phyloP scores from a whole-genome alignment of 1,140 invertebrate species.

The Sitodiplosis mosellana region DNA sequence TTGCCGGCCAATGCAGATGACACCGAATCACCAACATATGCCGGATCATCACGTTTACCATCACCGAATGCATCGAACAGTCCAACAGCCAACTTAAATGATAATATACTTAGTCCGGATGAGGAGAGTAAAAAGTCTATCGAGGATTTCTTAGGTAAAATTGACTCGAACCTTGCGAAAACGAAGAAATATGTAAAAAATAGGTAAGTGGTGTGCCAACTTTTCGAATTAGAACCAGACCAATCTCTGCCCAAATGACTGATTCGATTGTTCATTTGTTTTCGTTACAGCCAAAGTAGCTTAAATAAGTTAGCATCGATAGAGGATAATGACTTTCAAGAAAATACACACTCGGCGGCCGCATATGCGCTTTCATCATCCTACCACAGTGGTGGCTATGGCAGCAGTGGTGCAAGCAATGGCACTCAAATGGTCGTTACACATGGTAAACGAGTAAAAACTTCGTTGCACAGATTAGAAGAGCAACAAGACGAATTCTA shows the following conservation, averaged over 20 bases:
- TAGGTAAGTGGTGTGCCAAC: constrained; percentile 31
- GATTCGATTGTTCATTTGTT: constrained; percentile 5
- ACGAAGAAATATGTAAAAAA: constrained; percentile 71
- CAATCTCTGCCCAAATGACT: not conserved
- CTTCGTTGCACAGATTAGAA: constrained; percentile 58
- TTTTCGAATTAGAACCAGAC: not conserved
- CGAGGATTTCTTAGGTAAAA: constrained; percentile 67
- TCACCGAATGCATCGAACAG: constrained; percentile 7
- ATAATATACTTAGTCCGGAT: constrained; percentile 35
- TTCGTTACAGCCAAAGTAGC: constrained; percentile 17
- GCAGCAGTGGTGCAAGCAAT: constrained; percentile 18
- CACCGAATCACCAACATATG: constrained; percentile 18
- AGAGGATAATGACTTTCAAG: constrained; percentile 24
- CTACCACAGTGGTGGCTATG: constrained; percentile 15
- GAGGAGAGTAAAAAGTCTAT: constrained; percentile 45
- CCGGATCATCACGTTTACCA: constrained; percentile 17
- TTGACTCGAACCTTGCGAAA: constrained; percentile 69
- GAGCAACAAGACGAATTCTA: constrained; percentile 74
- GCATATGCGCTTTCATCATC: constrained; percentile 12
- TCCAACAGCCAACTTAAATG: constrained; percentile 20
- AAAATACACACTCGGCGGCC: constrained; percentile 19
- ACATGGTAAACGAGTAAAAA: constrained; percentile 55
- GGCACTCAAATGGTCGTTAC: constrained; percentile 47
- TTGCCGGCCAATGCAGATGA: constrained; percentile 2
- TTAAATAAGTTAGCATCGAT: constrained; percentile 21